Conservation (phyloP, 2,888 invertebrate species). For the Athalia cordata region DNA sequence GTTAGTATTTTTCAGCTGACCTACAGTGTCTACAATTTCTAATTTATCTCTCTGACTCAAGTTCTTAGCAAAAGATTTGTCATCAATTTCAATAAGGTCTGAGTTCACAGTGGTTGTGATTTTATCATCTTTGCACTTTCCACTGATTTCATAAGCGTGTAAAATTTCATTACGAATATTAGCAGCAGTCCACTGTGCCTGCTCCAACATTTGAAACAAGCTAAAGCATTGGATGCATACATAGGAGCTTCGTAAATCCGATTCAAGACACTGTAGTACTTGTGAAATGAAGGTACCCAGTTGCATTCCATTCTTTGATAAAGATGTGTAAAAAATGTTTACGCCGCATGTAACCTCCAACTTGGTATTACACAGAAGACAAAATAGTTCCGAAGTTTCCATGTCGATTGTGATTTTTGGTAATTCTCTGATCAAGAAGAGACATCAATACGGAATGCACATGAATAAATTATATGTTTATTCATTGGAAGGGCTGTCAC, state of each 20-base stretch:
- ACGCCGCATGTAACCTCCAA: slow-evolving; percentile 54
- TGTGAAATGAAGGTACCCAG: slow-evolving; percentile 58
- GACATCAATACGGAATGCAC: too few relatives aligned
- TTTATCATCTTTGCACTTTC: slow-evolving; percentile 28
- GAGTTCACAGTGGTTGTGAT: not conserved
- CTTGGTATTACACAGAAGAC: slow-evolving; percentile 58
- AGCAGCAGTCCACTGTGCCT: slow-evolving; percentile 62
- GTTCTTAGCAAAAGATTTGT: slow-evolving; percentile 44
- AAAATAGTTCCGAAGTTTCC: slow-evolving; percentile 53
- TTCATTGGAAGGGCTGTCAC: too few relatives aligned
- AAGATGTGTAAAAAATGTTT: slow-evolving; percentile 61
- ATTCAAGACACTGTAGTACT: slow-evolving; percentile 53
- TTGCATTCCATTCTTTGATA: slow-evolving; percentile 58
- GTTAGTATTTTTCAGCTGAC: slow-evolving; percentile 12
- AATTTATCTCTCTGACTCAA: slow-evolving; percentile 39
- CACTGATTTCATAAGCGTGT: slow-evolving; percentile 55
- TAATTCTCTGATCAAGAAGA: not conserved
- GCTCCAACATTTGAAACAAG: slow-evolving; percentile 63
- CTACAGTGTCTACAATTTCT: slow-evolving; percentile 30
- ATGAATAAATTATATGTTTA: too few relatives aligned
- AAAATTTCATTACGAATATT: slow-evolving; percentile 62
- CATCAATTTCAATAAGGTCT: slow-evolving; percentile 17
- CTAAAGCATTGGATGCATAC: slow-evolving; percentile 63
- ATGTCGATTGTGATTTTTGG: slow-evolving; percentile 1
- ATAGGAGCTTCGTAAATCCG: slow-evolving; percentile 56